A percentile compares a stretch with the other conserved stretches of the same genome.
Conservation (phyloP, 2,888 invertebrate species). For the Mythimna impura region DNA sequence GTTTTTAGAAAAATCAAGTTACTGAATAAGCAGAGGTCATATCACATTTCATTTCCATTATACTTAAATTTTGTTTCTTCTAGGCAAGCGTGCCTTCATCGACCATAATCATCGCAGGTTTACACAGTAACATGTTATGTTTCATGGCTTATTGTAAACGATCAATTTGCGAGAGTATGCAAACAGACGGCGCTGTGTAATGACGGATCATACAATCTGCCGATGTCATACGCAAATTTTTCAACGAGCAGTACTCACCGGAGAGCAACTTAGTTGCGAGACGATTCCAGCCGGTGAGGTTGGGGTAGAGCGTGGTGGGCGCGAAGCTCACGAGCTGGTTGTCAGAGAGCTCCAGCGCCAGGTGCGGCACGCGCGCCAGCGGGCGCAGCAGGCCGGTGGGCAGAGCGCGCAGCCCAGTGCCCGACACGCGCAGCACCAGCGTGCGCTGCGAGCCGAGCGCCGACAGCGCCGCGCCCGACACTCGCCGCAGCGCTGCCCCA, state of each 20-base stretch:
- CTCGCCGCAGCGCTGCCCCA: conserved; percentile 92
- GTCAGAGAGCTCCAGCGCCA: conserved; percentile 94
- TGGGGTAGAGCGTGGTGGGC: conserved; percentile 94
- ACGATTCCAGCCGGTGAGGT: conserved; percentile 95
- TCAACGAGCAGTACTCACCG: conserved; percentile 85
- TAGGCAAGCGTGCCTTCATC: no score
- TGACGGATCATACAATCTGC: no score
- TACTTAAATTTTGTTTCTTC: no score
- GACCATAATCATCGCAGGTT: no score
- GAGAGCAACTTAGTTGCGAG: conserved; percentile 95
- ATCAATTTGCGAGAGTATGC: no score
- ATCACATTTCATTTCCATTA: no score
- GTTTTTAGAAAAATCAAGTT: no score
- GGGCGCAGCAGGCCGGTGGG: conserved; percentile 93
- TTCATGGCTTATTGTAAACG: no score
- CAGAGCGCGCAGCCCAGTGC: conserved; percentile 93
- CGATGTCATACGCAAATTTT: not conserved
- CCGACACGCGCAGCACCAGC: conserved; percentile 92
- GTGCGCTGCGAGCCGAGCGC: conserved; percentile 93
- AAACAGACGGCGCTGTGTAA: no score
- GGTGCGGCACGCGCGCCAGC: conserved; percentile 93
- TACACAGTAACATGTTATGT: no score
- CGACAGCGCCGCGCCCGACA: conserved; percentile 93
- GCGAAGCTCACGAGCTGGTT: conserved; percentile 93
- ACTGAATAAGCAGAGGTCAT: no score